Conservation (phyloP, 2,113 vertebrate genomes). For the Sceloporus undulatus region DNA sequence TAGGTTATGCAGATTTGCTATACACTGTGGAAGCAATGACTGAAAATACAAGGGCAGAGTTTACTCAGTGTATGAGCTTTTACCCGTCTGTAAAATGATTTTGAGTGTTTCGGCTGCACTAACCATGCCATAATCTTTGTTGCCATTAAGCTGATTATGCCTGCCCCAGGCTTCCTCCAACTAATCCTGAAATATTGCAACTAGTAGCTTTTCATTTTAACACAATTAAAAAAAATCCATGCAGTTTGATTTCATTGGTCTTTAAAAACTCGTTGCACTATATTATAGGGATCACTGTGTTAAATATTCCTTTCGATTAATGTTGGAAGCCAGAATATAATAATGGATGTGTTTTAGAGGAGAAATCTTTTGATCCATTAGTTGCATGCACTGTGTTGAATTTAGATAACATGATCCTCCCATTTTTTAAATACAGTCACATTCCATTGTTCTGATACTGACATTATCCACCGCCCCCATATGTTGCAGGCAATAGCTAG, state of each 20-base stretch:
- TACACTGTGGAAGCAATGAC: constrained; percentile 7
- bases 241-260: constrained; percentile 38
- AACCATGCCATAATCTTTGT: constrained; percentile 67
- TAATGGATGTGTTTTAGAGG: constrained; percentile 1
- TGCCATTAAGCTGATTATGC: constrained; percentile 75
- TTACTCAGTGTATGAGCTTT: constrained; percentile 40
- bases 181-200: constrained; percentile 65
- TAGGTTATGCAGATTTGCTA: constrained; percentile 62
- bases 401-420: not conserved
- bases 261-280: constrained; percentile 39
- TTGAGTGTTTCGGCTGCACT: constrained; percentile 59
- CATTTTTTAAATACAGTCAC: not conserved
- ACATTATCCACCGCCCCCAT: not conserved
- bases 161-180: constrained; percentile 57
- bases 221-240: not conserved
- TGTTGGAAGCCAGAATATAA: constrained; percentile 14
- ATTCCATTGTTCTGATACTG: not conserved
- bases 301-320: constrained; percentile 30
- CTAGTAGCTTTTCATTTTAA: constrained; percentile 62
- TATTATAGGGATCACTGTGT: not conserved
- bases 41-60: constrained; percentile 41
- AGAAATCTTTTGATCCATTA: not conserved
- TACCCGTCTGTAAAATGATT: constrained; percentile 17
- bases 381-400: rapidly evolving
- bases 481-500: not conserved